Percentiles rank a stretch among this genome's conserved stretches.
Evolutionary conservation across 1,140 invertebrate genomes (phyloP).

Genomic region (Drosophila pandora): DNA sequence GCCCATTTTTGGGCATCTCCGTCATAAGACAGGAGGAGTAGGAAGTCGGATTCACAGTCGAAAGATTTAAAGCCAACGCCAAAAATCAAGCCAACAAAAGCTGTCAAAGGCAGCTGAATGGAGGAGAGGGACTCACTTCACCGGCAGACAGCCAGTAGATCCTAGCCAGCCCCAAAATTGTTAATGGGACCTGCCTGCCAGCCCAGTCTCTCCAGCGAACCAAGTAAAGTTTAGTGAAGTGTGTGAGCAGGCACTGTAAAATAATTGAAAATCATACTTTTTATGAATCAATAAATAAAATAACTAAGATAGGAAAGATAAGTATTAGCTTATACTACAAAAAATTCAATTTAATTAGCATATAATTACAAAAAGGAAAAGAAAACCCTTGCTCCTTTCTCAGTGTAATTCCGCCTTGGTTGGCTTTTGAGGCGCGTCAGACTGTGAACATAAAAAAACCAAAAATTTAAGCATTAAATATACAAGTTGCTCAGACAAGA

Average conservation of each 20-base stretch:
- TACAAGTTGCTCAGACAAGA: slow-evolving; percentile 66
- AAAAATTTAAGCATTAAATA: slow-evolving; percentile 76
- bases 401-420: slow-evolving; percentile 26
- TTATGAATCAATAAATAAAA: not conserved
- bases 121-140: slow-evolving; percentile 51
- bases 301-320: not conserved
- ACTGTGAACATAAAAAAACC: slow-evolving; percentile 78
- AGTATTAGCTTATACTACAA: too few relatives aligned
- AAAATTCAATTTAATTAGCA: not conserved
- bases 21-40: slow-evolving; percentile 32
- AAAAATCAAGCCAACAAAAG: slow-evolving; percentile 65
- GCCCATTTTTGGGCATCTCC: slow-evolving; percentile 41
- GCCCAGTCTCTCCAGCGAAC: slow-evolving; percentile 7
- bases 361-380: not conserved
- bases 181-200: slow-evolving; percentile 65
- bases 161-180: slow-evolving; percentile 67
- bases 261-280: not conserved
- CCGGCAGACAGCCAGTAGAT: slow-evolving; percentile 62
- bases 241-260: slow-evolving; percentile 41
- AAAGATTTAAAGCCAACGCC: slow-evolving; percentile 53
- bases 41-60: not conserved
- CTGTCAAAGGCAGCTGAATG: slow-evolving; percentile 59
- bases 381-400: not conserved
- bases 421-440: slow-evolving; percentile 70
- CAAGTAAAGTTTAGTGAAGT: slow-evolving; percentile 61